Evolutionary conservation across 2,888 invertebrate genomes (phyloP), one percentile per base, ranked within the genome.

Genomic region (Habrosyne pyritoides): DNA sequence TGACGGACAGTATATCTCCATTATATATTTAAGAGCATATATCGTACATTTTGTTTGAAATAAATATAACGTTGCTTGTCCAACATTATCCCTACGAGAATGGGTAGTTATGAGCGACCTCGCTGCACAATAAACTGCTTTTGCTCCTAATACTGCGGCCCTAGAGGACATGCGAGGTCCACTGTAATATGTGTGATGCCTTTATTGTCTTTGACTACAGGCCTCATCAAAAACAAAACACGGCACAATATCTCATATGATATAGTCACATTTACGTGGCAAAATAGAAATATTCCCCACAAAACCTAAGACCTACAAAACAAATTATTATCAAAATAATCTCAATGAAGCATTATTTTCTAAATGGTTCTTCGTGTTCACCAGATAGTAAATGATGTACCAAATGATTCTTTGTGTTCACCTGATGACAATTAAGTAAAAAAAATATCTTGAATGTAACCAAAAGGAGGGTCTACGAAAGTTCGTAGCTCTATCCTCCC

Each of bases 71-170:
- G 82, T 83, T 77, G 81, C 80, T 83, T 82, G 83, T 81, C 83
- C 79, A 79, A 82, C 86, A 84, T 86, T 87, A 87, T 88, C 84
- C 86, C 83, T 75, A 73, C 72, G 82, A 85, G 84, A 89, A 90
- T 86, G 86, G 89, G 86, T 86, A 90, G 88, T 88, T 89, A 88
- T 85, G 87, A 86, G 84, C 81, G 79, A 79, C 81, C 78, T 79
- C n/a, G 33, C 8, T n/a, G 33, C 33, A 85, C 84, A 87, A 89
- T 90, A 89, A 88, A 88, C 86, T 85, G 83, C 84, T 86, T 84
- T 83, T 82, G 82, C 30, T 30, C 12, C 30, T 30, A 10, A 30
- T 30, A 30, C 12, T 2, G 30, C 10, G 10, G 10, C 12, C 10
- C 30, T 12, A 30, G 7, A 30, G 30, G 30, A 30, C n/a, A 33